Conservation (phyloP, 1,140 invertebrate genomes). For the Babylonia areolata region DNA sequence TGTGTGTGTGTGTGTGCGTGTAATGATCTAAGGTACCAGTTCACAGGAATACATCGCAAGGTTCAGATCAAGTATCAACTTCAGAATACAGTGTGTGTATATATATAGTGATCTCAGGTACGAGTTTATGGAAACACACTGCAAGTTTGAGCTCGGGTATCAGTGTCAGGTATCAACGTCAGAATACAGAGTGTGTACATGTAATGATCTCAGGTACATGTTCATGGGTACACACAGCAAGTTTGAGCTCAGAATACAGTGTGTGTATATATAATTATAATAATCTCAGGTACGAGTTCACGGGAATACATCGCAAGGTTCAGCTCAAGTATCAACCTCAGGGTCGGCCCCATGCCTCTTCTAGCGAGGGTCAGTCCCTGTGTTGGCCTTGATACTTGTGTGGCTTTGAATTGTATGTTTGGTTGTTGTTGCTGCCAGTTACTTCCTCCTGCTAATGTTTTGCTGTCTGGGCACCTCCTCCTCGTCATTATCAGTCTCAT, state of each 20-base stretch:
- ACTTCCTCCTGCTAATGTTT: no score
- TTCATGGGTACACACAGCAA: slow-evolving; percentile 99
- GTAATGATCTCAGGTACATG: slow-evolving; percentile 86
- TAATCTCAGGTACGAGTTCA: slow-evolving; percentile 93
- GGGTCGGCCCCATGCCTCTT: slow-evolving; percentile 91
- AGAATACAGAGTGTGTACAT: no score
- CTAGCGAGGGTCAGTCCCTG: slow-evolving; percentile 84
- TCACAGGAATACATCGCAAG: no score
- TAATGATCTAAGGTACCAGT: no score
- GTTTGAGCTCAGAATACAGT: slow-evolving; percentile 90
- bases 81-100: no score
- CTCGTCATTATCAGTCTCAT: no score
- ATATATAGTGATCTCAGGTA: no score
- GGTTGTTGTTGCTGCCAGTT: background rate
- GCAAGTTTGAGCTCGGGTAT: no score
- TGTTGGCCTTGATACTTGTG: background rate
- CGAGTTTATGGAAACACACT: no score
- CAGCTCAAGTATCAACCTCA: slow-evolving; percentile 99
- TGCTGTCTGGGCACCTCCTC: no score
- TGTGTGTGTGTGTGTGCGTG: background rate
- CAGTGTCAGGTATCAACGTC: no score
- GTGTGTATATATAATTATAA: background rate
- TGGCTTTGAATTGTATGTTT: background rate
- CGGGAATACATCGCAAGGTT: slow-evolving; percentile 99
- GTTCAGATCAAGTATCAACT: no score